Evolutionary conservation across 2,113 vertebrate genomes (phyloP), one percentile per base, ranked within the genome.

Genomic region (human): DNA sequence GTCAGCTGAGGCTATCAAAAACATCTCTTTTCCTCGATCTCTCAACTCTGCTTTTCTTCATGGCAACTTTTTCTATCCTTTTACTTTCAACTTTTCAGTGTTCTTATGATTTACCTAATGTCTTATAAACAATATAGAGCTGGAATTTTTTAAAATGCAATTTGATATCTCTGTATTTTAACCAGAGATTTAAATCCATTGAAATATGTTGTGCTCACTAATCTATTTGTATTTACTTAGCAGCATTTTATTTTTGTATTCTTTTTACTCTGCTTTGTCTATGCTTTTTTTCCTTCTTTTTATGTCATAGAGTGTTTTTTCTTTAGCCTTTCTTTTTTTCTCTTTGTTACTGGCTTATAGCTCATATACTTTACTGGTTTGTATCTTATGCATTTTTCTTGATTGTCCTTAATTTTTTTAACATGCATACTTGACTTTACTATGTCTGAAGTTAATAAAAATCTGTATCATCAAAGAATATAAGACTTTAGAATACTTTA

Each of bases 381-480:
- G 61, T 64, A 32, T 64, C 61, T 64, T 30, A 64, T 3, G 61
- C 61, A 64, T 64, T 64, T 64, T 64, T 30, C 61, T 66, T n/a
- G 43, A 1, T 12, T 95, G 6, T 70, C 38, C 48, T 90, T 93
- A 59, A 68, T 64, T 55, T 79, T 35, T 82, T 80, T 73, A 85
- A 68, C 30, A 91, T 45, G 32, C 7, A 10, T 25, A 76, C 43
- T 79, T 73, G 57, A 81, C 5, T 80, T 94, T 70, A 70, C 50
- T 11, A 96, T 64, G 23, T 85, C 92, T 91, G 78, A 85, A 78
- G 38, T 73, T 89, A 72, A 93, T 59, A 45, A 78, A 86, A 94
- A 76, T 78, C 40, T 9, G 1, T 25, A 16, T 59, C 61, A 85
- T 80, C 59, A 76, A 76, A 76, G 27, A 96, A 87, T 48, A 17